Evolutionary conservation across 1,140 invertebrate species (phyloP), one percentile per base, ranked within the genome.

Genomic region (Protaetia brevitarsis): DNA sequence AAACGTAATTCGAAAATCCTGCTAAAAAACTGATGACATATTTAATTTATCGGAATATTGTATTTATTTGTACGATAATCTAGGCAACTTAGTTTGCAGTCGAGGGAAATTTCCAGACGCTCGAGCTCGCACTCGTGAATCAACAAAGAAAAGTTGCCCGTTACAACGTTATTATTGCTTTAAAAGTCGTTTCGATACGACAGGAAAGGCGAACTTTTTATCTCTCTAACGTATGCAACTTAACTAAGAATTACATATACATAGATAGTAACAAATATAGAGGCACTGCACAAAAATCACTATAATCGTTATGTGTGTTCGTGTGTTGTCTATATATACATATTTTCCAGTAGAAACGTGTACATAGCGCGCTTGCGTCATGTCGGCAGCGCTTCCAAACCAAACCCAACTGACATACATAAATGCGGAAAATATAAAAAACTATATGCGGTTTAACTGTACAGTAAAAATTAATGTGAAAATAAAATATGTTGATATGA

Each of bases 201-300:
- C 26, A 0, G 16, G 11, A 2, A 36, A 36, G 34, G 34, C 34
- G 8, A 36, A 36, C 34, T 10, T 36, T 3, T 45, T 19, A 23
- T 51, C 41, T 51, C 26, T 23, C 19, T 23, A 51, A 19, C 8
- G 16, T 51, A 21, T 23, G 26, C 11, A 51, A 21, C 41, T 8
- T 23, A 23, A 21, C 7, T 51, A 6, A 19, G 10, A 2, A 51
- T 8, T 11, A 34, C 13, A 7, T 51, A 21, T 51, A 51, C 5
- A 3, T 51, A 51, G 8, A 51, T 51, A 51, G 16, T 23, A 23
- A 51, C n/a, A n/a, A n/a, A n/a, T 23, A 21, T 23, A 51, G 0
- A 51, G 16, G 41, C 41, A 51, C 41, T 51, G 41, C 41, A 51
- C 41, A 51, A 51, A 36, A 51, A 51, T 51, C 41, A 23, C 41